Evolutionary conservation across 2,113 vertebrate species (phyloP).

Genomic region (Alces alces): DNA sequence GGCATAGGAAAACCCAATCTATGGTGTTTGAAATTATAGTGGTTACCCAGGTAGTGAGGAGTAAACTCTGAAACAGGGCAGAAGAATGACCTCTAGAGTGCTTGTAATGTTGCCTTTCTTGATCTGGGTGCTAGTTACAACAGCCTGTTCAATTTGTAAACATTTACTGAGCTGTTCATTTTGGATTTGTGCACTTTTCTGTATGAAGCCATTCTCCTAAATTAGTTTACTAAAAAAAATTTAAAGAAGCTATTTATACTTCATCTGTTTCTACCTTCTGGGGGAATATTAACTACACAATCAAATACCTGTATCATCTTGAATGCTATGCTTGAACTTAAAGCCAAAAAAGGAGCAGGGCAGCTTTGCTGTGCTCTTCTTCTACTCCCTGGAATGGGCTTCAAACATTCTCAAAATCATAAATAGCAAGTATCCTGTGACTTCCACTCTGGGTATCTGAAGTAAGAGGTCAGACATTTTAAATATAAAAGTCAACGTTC

Average conservation of each 20-base stretch:
- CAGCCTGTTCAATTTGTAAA: background rate
- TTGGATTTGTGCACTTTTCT: background rate
- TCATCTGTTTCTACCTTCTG: background rate
- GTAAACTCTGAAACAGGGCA: background rate
- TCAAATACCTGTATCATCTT: conserved; percentile 30
- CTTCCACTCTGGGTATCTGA: background rate
- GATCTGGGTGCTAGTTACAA: background rate
- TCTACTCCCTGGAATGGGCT: conserved; percentile 34
- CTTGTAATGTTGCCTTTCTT: background rate
- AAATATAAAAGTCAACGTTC: conserved; percentile 34
- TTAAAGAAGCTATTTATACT: conserved; percentile 42
- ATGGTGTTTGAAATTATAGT: background rate
- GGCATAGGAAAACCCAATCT: background rate
- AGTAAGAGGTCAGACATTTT: background rate
- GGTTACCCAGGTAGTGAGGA: background rate
- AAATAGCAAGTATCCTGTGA: conserved; percentile 35
- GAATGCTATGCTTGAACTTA: conserved; percentile 40
- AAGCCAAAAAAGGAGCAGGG: background rate
- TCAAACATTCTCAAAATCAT: conserved; percentile 39
- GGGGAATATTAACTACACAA: conserved; percentile 15
- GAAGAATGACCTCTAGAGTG: background rate
- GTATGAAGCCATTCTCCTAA: background rate
- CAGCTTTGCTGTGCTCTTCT: conserved; percentile 32
- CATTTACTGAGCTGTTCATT: background rate
- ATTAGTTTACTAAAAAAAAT: background rate